Evolutionary conservation across 2,888 invertebrate species (phyloP).

Genomic region (Muscina levida): DNA sequence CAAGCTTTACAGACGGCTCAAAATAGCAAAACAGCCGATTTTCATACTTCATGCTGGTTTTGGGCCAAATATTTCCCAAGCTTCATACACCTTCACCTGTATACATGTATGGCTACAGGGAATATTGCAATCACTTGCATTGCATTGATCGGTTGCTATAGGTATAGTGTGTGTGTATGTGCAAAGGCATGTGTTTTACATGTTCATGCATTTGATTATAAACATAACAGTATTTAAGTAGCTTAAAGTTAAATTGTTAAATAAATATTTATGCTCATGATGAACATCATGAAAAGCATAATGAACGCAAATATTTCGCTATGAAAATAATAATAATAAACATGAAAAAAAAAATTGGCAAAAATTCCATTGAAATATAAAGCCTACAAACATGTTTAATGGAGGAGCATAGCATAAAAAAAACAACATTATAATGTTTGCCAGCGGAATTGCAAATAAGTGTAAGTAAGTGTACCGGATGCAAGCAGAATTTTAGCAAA

Average conservation of each 20-base stretch:
- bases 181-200: background rate
- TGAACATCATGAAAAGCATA: constrained; percentile 14
- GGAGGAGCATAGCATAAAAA: background rate
- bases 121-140: background rate
- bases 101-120: background rate
- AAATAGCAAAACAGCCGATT: no score
- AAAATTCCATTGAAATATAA: constrained; percentile 15
- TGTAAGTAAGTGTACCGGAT: no score
- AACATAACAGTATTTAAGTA: constrained; percentile 59
- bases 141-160: background rate
- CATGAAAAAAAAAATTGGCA: constrained; percentile 32
- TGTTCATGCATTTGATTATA: constrained; percentile 40
- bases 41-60: no score
- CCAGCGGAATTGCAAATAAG: no score
- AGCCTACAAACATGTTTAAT: no score
- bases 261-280: constrained; percentile 51
- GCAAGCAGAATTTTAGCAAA: no score
- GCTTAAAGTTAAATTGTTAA: constrained; percentile 62
- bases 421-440: no score
- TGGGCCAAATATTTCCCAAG: background rate
- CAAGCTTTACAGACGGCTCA: no score
- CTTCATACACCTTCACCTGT: background rate
- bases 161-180: background rate
- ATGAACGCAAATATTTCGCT: constrained; percentile 36
- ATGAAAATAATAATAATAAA: constrained; percentile 26